phyloP scores from a whole-genome alignment of 2,113 vertebrate species.

The Tupaia tana region DNA sequence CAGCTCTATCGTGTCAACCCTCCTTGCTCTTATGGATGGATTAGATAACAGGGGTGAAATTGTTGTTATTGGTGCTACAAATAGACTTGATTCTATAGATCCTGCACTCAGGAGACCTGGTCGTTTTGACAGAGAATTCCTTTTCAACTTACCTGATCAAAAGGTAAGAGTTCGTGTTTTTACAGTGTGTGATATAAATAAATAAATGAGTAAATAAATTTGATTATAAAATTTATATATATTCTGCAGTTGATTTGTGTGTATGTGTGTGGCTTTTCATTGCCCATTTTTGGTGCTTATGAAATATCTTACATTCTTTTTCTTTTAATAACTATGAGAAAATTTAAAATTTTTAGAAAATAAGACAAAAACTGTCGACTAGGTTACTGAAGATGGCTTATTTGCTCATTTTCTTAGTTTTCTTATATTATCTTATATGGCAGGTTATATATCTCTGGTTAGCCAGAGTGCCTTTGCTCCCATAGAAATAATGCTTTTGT shows the following conservation, averaged over 20 bases:
- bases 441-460: background rate
- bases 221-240: background rate
- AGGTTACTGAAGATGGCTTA: background rate
- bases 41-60: slow-evolving; percentile 99
- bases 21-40: slow-evolving; percentile 99
- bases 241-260: slow-evolving; percentile 10
- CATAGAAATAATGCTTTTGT: slow-evolving; percentile 38
- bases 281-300: slow-evolving; percentile 29
- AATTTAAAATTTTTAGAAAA: background rate
- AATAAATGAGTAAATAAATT: background rate
- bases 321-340: background rate
- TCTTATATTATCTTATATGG: slow-evolving; percentile 1
- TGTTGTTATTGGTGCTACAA: slow-evolving; percentile 99
- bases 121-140: slow-evolving; percentile 99
- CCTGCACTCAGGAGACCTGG: slow-evolving; percentile 99
- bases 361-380: background rate
- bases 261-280: background rate
- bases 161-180: slow-evolving; percentile 88
- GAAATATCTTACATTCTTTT: background rate
- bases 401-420: background rate
- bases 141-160: slow-evolving; percentile 98
- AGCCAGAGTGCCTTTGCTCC: background rate
- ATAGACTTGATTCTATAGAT: slow-evolving; percentile 99
- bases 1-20: slow-evolving; percentile 98
- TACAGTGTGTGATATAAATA: too few species aligned